Conservation (phyloP, 2,888 invertebrate species). For the Drosophila paranaensis region DNA sequence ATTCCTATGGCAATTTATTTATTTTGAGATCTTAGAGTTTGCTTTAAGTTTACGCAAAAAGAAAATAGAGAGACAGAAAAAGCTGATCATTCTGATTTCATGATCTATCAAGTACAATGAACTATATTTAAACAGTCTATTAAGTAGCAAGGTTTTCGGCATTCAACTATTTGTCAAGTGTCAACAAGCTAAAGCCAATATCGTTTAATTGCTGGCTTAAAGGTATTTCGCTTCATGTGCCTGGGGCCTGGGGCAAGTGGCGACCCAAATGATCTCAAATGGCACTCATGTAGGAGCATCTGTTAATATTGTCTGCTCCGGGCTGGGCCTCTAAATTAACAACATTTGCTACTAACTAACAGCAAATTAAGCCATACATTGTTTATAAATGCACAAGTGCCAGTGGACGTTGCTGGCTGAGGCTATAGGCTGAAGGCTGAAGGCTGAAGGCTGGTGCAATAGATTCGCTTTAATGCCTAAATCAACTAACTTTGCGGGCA, state of each 20-base stretch:
- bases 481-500: constrained; percentile 80
- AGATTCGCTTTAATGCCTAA: constrained; percentile 78
- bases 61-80: no score
- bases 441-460: constrained; percentile 21
- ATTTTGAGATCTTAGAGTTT: no score
- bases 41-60: no score
- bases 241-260: neutral
- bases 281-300: constrained; percentile 12
- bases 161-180: neutral
- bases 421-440: no score
- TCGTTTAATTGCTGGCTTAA: neutral
- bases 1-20: no score
- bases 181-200: neutral
- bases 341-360: constrained; percentile 79
- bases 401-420: neutral
- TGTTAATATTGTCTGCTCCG: constrained; percentile 33
- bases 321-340: constrained; percentile 65
- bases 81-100: no score
- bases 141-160: no score
- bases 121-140: no score
- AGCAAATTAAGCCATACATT: constrained; percentile 80
- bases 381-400: constrained; percentile 74
- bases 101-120: no score
- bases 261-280: constrained; percentile 2
- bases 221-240: neutral